Percentiles rank a stretch among this genome's conserved stretches.
Evolutionary conservation across 2,113 vertebrate genomes (phyloP).

Genomic region (Eptatretus burgeri): DNA sequence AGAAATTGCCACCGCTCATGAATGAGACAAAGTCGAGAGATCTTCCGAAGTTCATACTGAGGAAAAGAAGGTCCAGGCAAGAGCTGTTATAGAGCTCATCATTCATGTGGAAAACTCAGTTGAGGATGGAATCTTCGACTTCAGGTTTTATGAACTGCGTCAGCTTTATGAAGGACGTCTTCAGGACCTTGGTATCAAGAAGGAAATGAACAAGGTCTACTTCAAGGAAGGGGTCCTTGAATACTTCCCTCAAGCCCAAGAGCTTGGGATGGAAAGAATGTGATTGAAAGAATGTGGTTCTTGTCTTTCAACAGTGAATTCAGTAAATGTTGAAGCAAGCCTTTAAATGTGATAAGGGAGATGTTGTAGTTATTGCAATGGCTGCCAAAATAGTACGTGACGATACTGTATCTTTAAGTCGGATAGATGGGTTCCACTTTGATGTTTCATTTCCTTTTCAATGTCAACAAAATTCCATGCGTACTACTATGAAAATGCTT

Average conservation of each 20-base stretch:
- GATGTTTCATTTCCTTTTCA: neutral
- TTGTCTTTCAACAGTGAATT: no score
- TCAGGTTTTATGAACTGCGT: neutral
- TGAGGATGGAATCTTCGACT: neutral
- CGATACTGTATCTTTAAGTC: neutral
- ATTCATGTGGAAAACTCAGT: neutral
- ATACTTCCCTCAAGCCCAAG: constrained; percentile 4
- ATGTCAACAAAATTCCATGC: no score
- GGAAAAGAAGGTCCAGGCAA: neutral
- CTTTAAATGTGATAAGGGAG: neutral
- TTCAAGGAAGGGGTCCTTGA: neutral
- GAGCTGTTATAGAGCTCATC: neutral
- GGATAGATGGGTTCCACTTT: neutral
- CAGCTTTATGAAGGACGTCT: neutral
- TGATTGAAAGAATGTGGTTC: no score
- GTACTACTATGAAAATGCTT: no score
- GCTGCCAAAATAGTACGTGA: neutral
- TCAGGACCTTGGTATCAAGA: constrained; percentile 1
- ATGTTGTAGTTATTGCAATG: neutral
- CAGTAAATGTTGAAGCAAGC: no score
- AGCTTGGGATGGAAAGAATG: no score
- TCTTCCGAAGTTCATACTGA: neutral
- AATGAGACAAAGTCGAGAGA: neutral
- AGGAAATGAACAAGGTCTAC: neutral
- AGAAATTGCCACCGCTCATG: neutral